phyloP scores from a whole-genome alignment of 2,797 vertebrate species.

The Triplophysa bombifrons region DNA sequence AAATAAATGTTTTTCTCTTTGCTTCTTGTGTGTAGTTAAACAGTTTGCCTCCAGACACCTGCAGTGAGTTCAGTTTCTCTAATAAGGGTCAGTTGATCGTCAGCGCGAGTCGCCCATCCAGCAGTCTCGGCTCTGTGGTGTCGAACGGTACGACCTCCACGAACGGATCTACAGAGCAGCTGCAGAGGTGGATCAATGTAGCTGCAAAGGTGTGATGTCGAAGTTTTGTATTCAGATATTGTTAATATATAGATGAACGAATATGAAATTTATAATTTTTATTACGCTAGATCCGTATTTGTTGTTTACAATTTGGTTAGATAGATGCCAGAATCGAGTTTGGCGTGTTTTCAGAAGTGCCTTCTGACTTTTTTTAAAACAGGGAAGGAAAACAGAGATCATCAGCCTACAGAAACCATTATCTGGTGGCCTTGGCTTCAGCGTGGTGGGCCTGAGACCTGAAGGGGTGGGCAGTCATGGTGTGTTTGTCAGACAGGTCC shows the following conservation, averaged over 20 bases:
- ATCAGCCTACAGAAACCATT: constrained; percentile 85
- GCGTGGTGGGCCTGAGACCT: constrained; percentile 87
- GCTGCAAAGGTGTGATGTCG: constrained; percentile 81
- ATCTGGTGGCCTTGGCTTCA: constrained; percentile 91
- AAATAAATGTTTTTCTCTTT: constrained; percentile 3
- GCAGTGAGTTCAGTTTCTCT: constrained; percentile 89
- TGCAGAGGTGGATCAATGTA: constrained; percentile 79
- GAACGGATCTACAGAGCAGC: constrained; percentile 70
- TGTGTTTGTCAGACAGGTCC: constrained; percentile 91
- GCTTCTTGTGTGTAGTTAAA: constrained; percentile 74
- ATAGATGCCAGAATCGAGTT: neutral
- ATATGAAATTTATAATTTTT: neutral
- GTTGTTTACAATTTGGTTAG: neutral
- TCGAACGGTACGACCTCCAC: constrained; percentile 65
- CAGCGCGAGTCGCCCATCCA: constrained; percentile 67
- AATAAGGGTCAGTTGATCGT: constrained; percentile 89
- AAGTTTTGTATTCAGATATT: neutral
- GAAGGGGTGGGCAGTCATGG: constrained; percentile 77
- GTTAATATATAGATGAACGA: too few relatives aligned
- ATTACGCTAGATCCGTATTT: neutral
- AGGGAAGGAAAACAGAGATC: constrained; percentile 86
- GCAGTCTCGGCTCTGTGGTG: constrained; percentile 66
- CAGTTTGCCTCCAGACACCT: constrained; percentile 80
- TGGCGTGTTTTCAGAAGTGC: neutral
- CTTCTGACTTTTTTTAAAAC: constrained; percentile 20